Conservation (phyloP, 2,888 invertebrate species). For the Spodoptera picta region DNA sequence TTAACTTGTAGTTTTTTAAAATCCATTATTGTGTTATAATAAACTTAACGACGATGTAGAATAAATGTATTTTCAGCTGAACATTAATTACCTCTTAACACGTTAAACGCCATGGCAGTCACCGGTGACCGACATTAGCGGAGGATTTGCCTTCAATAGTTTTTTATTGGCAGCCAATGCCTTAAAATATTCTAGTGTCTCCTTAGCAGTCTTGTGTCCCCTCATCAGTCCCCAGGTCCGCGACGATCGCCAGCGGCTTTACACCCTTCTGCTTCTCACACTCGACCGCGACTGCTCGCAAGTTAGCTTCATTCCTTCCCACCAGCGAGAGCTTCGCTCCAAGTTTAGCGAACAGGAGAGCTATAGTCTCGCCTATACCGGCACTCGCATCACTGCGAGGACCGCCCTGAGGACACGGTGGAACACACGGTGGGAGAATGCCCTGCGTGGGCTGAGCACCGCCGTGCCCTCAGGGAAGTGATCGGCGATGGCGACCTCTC, state of each 20-base stretch:
- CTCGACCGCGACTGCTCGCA: constrained; percentile 53
- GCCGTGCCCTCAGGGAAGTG: too few relatives aligned
- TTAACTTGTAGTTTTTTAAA: too few relatives aligned
- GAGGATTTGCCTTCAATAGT: too few relatives aligned
- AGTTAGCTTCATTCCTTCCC: constrained; percentile 58
- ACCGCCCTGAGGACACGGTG: too few relatives aligned
- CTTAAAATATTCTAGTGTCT: constrained; percentile 62
- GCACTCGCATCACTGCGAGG: too few relatives aligned
- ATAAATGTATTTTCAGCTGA: too few relatives aligned
- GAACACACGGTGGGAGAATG: too few relatives aligned
- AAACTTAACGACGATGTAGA: background rate
- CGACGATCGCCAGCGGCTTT: constrained; percentile 59
- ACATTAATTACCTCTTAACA: constrained; percentile 28
- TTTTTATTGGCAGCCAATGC: too few relatives aligned
- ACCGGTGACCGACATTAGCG: too few relatives aligned
- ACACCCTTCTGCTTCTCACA: constrained; percentile 55
- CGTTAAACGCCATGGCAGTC: too few relatives aligned
- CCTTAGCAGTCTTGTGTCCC: constrained; percentile 62
- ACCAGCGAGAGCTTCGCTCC: constrained; percentile 64
- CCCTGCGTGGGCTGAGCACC: too few relatives aligned
- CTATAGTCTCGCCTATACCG: constrained; percentile 66
- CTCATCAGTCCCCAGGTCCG: constrained; percentile 66
- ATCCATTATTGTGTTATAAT: background rate
- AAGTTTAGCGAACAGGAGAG: constrained; percentile 60
- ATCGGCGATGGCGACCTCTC: too few relatives aligned